Percentiles rank a stretch among this genome's conserved stretches.
These are phyloP conservation scores for Leptoclinus maculatus DNA, from an alignment of 2,797 vertebrate genomes.

Conservation along the genomic window DNA sequence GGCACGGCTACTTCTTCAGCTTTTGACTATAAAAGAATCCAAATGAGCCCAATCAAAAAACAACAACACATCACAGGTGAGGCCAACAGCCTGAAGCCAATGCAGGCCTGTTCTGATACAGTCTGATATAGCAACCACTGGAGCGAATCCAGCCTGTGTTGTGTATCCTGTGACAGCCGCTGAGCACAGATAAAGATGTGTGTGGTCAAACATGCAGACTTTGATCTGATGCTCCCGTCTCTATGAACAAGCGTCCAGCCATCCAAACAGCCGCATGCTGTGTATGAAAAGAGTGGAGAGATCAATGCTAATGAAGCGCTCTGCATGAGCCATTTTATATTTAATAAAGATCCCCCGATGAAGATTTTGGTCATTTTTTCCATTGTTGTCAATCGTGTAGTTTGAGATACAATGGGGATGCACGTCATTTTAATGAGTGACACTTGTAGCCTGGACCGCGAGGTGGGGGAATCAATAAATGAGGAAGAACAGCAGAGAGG, in stretches of 20 bases:
- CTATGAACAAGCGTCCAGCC: constrained; percentile 29
- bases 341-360: constrained; percentile 52
- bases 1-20: background rate
- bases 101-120: background rate
- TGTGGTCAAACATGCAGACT: constrained; percentile 47
- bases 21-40: constrained; percentile 18
- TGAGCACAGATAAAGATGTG: constrained; percentile 53
- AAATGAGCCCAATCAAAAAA: constrained; percentile 4
- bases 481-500: background rate
- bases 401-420: constrained; percentile 13
- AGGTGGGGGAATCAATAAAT: constrained; percentile 45
- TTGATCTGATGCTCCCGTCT: constrained; percentile 34
- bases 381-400: background rate
- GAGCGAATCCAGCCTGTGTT: constrained; percentile 9
- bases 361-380: constrained; percentile 19
- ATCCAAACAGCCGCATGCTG: constrained; percentile 19
- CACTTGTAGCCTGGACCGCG: constrained; percentile 3
- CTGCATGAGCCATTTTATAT: constrained; percentile 54
- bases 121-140: constrained; percentile 15
- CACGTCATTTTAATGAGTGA: constrained; percentile 27
- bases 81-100: constrained; percentile 10
- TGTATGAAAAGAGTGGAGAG: constrained; percentile 26
- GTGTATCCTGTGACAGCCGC: constrained; percentile 21
- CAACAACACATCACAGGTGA: constrained; percentile 9
- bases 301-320: constrained; percentile 68